These are phyloP conservation scores for Orthosia incerta DNA, from an alignment of 2,888 invertebrate genomes.

Conservation along the genomic window DNA sequence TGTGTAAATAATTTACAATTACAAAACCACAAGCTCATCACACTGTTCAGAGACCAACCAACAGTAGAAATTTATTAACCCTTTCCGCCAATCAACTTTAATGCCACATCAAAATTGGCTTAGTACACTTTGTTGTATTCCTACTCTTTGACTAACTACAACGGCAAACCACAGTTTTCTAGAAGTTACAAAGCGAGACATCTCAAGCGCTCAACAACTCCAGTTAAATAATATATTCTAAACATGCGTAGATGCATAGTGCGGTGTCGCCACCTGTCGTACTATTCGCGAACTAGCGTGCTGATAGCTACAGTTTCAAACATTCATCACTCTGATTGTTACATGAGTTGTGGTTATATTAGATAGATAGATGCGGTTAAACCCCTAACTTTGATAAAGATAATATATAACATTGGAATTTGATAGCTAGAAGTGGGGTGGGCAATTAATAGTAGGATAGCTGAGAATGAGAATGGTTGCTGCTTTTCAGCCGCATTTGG, in stretches of 20 bases:
- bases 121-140: background rate
- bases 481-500: background rate
- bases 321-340: conserved; percentile 59
- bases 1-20: background rate
- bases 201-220: conserved; percentile 18
- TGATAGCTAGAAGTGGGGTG: background rate
- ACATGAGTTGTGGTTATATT: conserved; percentile 56
- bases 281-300: conserved; percentile 42
- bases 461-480: background rate
- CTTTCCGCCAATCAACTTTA: background rate
- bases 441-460: background rate
- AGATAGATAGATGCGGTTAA: conserved; percentile 46
- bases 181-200: conserved; percentile 30
- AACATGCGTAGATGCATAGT: conserved; percentile 39
- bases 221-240: conserved; percentile 49
- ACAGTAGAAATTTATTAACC: background rate
- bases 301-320: conserved; percentile 56
- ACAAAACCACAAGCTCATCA: background rate
- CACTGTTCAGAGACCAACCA: background rate
- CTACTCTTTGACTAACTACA: background rate
- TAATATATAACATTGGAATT: conserved; percentile 20
- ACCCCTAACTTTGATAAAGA: conserved; percentile 38
- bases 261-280: conserved; percentile 58
- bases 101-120: background rate
- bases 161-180: conserved; percentile 17